Base-by-base conservation (phyloP, 2,888 invertebrate species). In the Sinelater perroti region DNA sequence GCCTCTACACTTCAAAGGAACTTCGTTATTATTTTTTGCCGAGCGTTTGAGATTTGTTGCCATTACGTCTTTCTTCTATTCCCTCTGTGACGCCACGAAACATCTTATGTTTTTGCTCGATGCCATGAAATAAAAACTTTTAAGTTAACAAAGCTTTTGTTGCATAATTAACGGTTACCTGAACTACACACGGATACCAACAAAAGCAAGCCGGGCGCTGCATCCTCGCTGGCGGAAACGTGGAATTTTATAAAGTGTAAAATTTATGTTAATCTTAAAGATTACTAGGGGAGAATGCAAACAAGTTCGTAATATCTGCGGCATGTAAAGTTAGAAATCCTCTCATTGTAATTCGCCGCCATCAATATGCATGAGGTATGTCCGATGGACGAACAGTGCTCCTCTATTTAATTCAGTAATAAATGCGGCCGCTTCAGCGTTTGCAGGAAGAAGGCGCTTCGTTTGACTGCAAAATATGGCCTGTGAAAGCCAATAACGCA, bases 241-340 rank as follows among this genome's bases (percentile, higher is more conserved):
- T 61, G 64, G 60, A 67, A 67, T 67, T 64, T 67, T 64, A 64
- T 63, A 67, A 67, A 67, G 66, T 66, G 66, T 49, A 59, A 67
- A 70, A 68, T 70, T 59, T 69, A 70, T 70, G 70, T 64, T 68
- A 70, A 70, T 70, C 68, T 64, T 56, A 56, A 64, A 67, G 67
- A 67, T 69, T 68, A 66, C 62, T 60, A 64, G 64, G 66, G 65
- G 64, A 56, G 67, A 69, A 67, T 67, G 68, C 68, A 69, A 70
- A 70, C 70, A 69, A 70, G 69, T 70, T 68, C 63, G 66, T 65
- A 67, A 70, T 70, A 68, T 70, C 68, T 67, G 67, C 63, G 64
- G 62, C 63, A 62, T 52, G 65, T 63, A 61, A 63, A 64, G 62
- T 66, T 65, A 56, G 65, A 62, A 63, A 65, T 61, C 65, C 67